Evolutionary conservation across 2,113 vertebrate species (phyloP).

Genomic region (Mugil cephalus): DNA sequence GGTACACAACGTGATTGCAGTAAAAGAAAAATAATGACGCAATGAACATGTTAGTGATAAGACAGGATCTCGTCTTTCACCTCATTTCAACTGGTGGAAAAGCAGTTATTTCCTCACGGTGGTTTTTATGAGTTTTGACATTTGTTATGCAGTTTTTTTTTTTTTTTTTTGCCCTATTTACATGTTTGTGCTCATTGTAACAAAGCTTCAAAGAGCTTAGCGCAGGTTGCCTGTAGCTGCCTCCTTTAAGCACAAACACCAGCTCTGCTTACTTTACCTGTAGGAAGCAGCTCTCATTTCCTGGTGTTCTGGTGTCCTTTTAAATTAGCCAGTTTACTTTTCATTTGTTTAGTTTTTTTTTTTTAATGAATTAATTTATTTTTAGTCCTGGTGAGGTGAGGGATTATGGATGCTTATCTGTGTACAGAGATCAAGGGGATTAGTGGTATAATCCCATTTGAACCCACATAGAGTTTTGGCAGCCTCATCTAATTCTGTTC

Average conservation of each 20-base stretch:
- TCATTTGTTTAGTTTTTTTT: conserved; percentile 36
- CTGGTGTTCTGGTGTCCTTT: conserved; percentile 45
- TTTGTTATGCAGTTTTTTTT: conserved; percentile 10
- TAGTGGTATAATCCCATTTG: conserved; percentile 75
- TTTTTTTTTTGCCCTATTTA: conserved; percentile 43
- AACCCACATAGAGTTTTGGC: conserved; percentile 65
- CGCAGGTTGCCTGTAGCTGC: conserved; percentile 48
- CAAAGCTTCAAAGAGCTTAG: conserved; percentile 57
- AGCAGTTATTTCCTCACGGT: background rate
- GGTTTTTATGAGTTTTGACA: conserved; percentile 28
- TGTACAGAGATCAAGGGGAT: conserved; percentile 77
- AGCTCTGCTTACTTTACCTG: conserved; percentile 22
- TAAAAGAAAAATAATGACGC: background rate
- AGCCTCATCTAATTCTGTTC: conserved; percentile 68
- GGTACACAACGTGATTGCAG: background rate
- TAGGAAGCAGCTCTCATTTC: conserved; percentile 10
- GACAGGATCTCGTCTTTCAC: background rate
- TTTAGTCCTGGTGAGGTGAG: conserved; percentile 67
- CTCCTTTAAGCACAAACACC: conserved; percentile 32
- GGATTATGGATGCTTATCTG: conserved; percentile 74
- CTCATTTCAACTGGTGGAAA: background rate
- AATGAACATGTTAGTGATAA: background rate
- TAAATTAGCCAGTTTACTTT: conserved; percentile 61
- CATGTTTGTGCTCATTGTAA: conserved; percentile 47
- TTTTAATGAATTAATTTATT: background rate